Base-by-base conservation (phyloP, 2,797 vertebrate genomes). In the Pyrocephalus nanus region DNA sequence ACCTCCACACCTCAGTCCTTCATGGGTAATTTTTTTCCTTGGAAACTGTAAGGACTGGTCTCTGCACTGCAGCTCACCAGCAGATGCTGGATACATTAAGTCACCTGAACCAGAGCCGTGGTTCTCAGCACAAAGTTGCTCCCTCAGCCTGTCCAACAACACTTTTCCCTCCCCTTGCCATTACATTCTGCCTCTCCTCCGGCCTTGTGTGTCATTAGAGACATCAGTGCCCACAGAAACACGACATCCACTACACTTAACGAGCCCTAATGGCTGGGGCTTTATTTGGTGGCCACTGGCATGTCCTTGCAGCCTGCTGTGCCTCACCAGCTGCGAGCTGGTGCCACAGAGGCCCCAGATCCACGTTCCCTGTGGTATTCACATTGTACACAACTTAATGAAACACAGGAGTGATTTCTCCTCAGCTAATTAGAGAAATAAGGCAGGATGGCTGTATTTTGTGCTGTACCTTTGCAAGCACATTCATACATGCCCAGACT, bases 271-370 rank as follows among this genome's bases (percentile, higher is more conserved):
- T 2, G 32, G 58, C 80, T 81, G 3, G 3, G 70, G 51, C 70
- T 93, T 72, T 20, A 18, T 27, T 34, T 55, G 14, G 20, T 32
- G 61, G 83, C 62, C 27, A 10, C 36, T 81, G 70, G 86, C 67
- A 30, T 0, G 8, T 32, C 45, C 36, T 61, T n/a, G 42, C 23
- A 75, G 26, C 0, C 5, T 4, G 66, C 82, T 86, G 50, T 18
- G 86, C 82, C 67, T 62, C 69, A 54, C 65, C 92, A 88, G 60
- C 71, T 85, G 92, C 51, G 58, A 86, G 54, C 47, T 66, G 84
- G 77, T 91, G 89, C 74, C 77, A 72, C 66, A 58, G 25, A 60
- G 86, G 74, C 81, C 62, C 53, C 77, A 76, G 30, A 89, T 11
- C 51, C 67, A 55, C 0, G 0, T 18, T 64, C 73, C 58, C 82